Evolutionary conservation across 2,888 invertebrate genomes (phyloP).

Genomic region (Synanthedon andrenaeformis): DNA sequence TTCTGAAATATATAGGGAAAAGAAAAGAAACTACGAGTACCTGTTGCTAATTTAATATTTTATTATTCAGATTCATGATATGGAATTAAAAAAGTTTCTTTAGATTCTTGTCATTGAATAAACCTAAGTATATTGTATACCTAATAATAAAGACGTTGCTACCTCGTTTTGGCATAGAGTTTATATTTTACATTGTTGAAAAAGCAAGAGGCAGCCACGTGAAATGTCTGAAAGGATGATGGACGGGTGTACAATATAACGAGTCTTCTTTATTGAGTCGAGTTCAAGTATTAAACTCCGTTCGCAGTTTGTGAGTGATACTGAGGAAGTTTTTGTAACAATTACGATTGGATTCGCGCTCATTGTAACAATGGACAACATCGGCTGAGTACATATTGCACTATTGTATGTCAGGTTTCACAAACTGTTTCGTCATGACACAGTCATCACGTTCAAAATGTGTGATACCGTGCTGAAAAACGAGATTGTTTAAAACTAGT

Average conservation of each 20-base stretch:
- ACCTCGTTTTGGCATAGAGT: not conserved
- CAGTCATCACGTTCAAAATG: slow-evolving; percentile 23
- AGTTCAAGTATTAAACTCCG: not conserved
- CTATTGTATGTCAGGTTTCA: slow-evolving; percentile 42
- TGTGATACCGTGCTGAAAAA: not conserved
- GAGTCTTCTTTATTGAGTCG: not conserved
- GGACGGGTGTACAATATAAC: not conserved
- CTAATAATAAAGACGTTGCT: not conserved
- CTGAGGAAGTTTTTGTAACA: slow-evolving; percentile 33
- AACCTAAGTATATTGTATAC: not conserved
- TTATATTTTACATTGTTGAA: not conserved
- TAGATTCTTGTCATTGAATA: not conserved
- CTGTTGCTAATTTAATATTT: too few relatives aligned
- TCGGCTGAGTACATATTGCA: slow-evolving; percentile 35
- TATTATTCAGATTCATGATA: too few relatives aligned
- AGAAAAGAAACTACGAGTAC: too few relatives aligned
- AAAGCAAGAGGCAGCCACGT: not conserved
- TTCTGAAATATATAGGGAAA: too few relatives aligned
- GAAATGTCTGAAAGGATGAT: not conserved
- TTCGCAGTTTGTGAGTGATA: slow-evolving; percentile 6
- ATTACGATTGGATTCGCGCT: slow-evolving; percentile 44
- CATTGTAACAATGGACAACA: slow-evolving; percentile 37
- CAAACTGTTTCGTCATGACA: slow-evolving; percentile 42
- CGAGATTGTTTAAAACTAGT: not conserved
- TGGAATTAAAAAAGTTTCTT: not conserved